Conservation (phyloP, 2,113 vertebrate species). For the Alosa alosa region DNA sequence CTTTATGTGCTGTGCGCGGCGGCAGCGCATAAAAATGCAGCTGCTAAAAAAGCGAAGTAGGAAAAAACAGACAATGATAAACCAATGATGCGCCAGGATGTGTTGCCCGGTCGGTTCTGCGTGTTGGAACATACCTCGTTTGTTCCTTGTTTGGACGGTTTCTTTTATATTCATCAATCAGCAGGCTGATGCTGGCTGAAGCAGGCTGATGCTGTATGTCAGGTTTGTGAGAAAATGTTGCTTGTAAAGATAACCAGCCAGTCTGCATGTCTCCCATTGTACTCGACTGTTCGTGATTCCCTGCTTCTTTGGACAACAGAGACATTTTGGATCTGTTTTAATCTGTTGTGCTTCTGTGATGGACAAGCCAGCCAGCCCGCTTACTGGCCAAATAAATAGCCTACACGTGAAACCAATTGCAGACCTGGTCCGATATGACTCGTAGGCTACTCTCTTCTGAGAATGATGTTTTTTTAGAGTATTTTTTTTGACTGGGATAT, state of each 20-base stretch:
- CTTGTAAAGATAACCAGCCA: background rate
- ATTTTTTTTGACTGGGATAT: background rate
- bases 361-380: background rate
- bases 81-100: background rate
- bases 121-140: background rate
- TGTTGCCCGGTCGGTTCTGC: background rate
- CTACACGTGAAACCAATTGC: conserved; percentile 7
- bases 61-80: background rate
- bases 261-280: background rate
- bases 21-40: background rate
- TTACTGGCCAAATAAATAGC: background rate
- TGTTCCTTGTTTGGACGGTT: background rate
- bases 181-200: background rate
- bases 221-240: background rate
- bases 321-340: conserved; percentile 1
- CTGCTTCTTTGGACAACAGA: background rate
- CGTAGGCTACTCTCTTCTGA: background rate
- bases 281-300: background rate
- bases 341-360: background rate
- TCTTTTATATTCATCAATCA: background rate
- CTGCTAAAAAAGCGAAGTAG: background rate
- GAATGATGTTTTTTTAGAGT: background rate
- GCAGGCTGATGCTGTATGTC: background rate
- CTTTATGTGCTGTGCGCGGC: background rate
- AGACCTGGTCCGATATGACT: background rate